Evolutionary conservation across 1,140 invertebrate genomes (phyloP).

Genomic region (Lysiphlebus fabarum): DNA sequence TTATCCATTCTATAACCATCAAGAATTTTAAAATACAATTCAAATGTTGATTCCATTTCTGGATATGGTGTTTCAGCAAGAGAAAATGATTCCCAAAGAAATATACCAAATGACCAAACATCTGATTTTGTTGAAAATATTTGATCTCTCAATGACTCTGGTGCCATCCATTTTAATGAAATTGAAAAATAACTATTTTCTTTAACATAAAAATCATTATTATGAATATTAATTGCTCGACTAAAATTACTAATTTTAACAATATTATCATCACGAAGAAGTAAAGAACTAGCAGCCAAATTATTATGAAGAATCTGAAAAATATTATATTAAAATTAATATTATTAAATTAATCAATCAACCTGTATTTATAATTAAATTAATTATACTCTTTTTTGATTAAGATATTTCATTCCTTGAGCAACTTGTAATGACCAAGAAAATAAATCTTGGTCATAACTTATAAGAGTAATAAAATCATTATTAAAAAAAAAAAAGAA

Average conservation of each 20-base stretch:
- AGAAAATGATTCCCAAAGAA: slow-evolving; percentile 93
- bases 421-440: no score
- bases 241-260: slow-evolving; percentile 97
- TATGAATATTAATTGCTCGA: slow-evolving; percentile 87
- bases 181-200: slow-evolving; percentile 75
- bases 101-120: slow-evolving; percentile 91
- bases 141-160: slow-evolving; percentile 73
- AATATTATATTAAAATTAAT: no score
- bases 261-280: slow-evolving; percentile 84
- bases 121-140: slow-evolving; percentile 86
- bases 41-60: slow-evolving; percentile 71
- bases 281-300: slow-evolving; percentile 91
- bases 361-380: no score
- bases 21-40: slow-evolving; percentile 72
- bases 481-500: no score
- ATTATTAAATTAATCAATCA: no score
- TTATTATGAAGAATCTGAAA: slow-evolving; percentile 86
- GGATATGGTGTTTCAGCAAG: slow-evolving; percentile 85
- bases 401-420: slow-evolving; percentile 83
- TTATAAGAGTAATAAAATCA: no score
- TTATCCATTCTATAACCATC: slow-evolving; percentile 85
- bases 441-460: no score
- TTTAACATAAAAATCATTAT: slow-evolving; percentile 92
- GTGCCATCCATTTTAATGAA: slow-evolving; percentile 83
- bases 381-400: slow-evolving; percentile 36